Conservation (phyloP, 2,888 invertebrate genomes). For the Lepidochitona cinerea region DNA sequence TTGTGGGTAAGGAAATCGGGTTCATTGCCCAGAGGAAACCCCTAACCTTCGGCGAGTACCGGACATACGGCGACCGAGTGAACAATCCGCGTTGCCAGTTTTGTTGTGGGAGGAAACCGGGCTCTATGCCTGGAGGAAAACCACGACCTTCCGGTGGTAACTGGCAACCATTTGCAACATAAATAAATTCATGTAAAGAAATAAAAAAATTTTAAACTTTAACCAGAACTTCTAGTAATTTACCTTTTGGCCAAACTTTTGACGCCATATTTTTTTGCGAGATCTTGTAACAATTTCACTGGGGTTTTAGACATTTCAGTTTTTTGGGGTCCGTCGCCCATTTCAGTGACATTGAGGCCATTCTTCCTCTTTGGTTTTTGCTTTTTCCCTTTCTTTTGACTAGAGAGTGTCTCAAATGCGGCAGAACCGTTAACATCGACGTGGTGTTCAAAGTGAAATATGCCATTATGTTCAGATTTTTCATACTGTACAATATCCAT, state of each 20-base stretch:
- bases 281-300: constrained; percentile 58
- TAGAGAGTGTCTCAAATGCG: not conserved
- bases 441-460: constrained; percentile 22
- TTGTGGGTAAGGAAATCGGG: too few species aligned
- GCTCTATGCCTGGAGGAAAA: too few species aligned
- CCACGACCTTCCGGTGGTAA: too few species aligned
- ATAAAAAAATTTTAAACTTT: not conserved
- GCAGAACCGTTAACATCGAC: not conserved
- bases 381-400: not conserved
- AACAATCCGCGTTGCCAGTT: too few species aligned
- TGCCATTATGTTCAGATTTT: constrained; percentile 26
- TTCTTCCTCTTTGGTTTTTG: constrained; percentile 29
- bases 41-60: too few species aligned
- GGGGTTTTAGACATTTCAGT: constrained; percentile 37
- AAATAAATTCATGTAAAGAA: not conserved
- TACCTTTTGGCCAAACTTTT: constrained; percentile 72
- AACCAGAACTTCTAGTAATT: not conserved
- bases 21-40: too few species aligned
- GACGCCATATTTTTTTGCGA: constrained; percentile 62
- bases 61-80: too few species aligned
- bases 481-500: constrained; percentile 44
- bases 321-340: constrained; percentile 23
- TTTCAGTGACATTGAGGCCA: constrained; percentile 45
- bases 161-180: too few species aligned
- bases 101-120: too few species aligned